Conservation (phyloP, 1,140 invertebrate species). For the Metaphire vulgaris region DNA sequence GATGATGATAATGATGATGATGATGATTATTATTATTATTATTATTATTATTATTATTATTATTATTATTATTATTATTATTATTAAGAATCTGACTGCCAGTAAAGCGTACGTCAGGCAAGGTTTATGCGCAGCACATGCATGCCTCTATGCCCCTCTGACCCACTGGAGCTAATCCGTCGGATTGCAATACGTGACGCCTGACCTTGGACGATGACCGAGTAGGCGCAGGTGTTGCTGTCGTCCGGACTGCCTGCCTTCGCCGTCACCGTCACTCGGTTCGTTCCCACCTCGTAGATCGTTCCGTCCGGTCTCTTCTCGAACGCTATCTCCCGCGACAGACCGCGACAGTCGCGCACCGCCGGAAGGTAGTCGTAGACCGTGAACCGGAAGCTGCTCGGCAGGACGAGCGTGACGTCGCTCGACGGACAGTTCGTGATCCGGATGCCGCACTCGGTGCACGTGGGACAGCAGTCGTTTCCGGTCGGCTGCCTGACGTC, state of each 20-base stretch:
- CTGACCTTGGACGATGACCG: not conserved
- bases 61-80: too few relatives aligned
- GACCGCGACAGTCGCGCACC: not conserved
- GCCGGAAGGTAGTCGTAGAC: not conserved
- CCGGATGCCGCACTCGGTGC: not conserved
- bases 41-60: too few relatives aligned
- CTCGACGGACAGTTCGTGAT: not conserved
- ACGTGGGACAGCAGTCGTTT: not conserved
- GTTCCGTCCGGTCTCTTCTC: not conserved
- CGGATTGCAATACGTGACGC: too few relatives aligned
- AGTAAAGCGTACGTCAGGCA: too few relatives aligned
- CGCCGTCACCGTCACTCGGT: not conserved
- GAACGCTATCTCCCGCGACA: not conserved
- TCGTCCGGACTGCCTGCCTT: not conserved
- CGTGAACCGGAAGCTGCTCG: not conserved
- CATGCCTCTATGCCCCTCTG: too few relatives aligned
- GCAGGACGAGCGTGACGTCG: not conserved
- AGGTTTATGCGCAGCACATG: too few relatives aligned
- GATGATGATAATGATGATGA: too few relatives aligned
- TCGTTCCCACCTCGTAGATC: not conserved
- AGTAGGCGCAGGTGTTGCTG: not conserved
- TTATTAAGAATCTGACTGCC: too few relatives aligned
- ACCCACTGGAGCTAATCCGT: too few relatives aligned
- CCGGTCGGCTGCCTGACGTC: too few relatives aligned
- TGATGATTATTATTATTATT: too few relatives aligned